Evolutionary conservation across 2,113 vertebrate genomes (phyloP), one percentile per base, ranked within the genome.

Genomic region (cat (Felis catus)): DNA sequence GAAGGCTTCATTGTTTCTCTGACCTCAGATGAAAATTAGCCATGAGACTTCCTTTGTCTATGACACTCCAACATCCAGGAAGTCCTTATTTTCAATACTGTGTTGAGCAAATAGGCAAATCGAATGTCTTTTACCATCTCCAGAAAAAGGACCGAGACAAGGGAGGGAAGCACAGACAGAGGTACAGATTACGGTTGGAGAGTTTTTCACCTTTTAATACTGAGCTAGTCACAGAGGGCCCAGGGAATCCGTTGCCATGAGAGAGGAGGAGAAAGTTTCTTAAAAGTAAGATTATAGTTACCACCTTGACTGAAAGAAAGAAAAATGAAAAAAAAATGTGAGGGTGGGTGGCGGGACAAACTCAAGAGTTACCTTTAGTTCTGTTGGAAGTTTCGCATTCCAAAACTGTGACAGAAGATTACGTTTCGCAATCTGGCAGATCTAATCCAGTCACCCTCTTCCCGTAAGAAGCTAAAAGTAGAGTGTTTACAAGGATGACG

Each of bases 241-340:
- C 61, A 68, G 79, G 36, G 79, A 90, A 53, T 94, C 92, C 90
- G 89, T 80, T 87, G 89, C 29, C 66, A 23, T 82, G 92, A 93
- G 85, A 82, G 85, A 86, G 79, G 83, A 53, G 66, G 85, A 63
- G 45, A 94, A 94, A 90, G 66, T 97, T 97, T 78, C 94, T 92
- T 41, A 93, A 93, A 95, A 94, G 91, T 78, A 33, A 58, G 71
- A 95, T 94, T 95, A 92, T 94, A 97, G 89, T 96, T 95, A 89
- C 71, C 94, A 89, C 63, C 29, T 71, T 94, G 55, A 94, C 94
- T 94, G 79, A 92, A 90, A 95, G 91, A 94, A 95, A 80, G 91
- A 68, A 79, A 93, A 84, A 90, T 73, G 7, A 41, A 45, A 21
- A 51, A 88, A 53, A 29, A 76, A 45, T 29, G n/a, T 31, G 21